Percentiles rank a stretch among this genome's conserved stretches.
phyloP scores from a whole-genome alignment of 2,797 vertebrate species.

The Enteromius fasciolatus region DNA sequence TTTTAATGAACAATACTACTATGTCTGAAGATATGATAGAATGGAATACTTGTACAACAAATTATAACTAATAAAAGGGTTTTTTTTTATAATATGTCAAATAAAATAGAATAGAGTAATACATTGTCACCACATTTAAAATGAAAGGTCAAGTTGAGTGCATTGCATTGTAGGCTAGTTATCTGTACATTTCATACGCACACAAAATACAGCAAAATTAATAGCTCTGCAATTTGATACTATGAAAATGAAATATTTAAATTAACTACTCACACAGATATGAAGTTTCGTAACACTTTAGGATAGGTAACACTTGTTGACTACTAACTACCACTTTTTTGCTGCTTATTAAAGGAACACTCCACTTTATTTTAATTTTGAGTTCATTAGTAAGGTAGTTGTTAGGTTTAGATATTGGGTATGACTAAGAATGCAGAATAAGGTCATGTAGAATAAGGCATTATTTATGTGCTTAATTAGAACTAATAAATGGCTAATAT shows the following conservation, averaged over 20 bases:
- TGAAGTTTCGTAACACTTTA: conserved; percentile 54
- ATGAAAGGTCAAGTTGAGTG: neutral
- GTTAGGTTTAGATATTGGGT: no score
- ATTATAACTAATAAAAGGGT: neutral
- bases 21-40: neutral
- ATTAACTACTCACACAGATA: conserved; percentile 49
- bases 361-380: no score
- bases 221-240: neutral
- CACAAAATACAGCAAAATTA: neutral
- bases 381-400: no score
- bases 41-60: neutral
- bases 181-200: neutral
- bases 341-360: no score
- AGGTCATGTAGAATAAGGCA: no score
- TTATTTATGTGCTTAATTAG: no score
- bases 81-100: neutral
- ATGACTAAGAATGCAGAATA: no score
- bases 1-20: neutral
- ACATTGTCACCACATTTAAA: neutral
- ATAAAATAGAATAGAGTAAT: neutral
- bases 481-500: no score
- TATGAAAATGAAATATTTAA: neutral
- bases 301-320: no score
- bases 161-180: neutral
- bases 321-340: no score